Percentiles rank a stretch among this genome's conserved stretches.
phyloP scores from a whole-genome alignment of 2,113 vertebrate genomes.

The Dicerorhinus sumatrensis region DNA sequence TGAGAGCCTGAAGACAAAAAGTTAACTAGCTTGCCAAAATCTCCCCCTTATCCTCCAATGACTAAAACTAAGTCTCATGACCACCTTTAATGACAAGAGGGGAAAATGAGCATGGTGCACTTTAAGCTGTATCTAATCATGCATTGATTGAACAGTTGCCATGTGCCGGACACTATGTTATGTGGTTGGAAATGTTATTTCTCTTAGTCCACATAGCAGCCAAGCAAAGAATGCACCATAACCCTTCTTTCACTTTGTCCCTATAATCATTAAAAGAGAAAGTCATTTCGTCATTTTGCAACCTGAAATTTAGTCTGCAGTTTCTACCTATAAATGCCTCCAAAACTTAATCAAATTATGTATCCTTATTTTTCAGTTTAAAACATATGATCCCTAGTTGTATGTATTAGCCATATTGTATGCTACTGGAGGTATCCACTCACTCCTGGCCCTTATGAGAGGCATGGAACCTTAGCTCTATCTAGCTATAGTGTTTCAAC shows the following conservation, averaged over 20 bases:
- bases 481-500: not conserved
- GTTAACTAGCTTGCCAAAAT: not conserved
- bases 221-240: not conserved
- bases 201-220: not conserved
- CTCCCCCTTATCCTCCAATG: fast-evolving
- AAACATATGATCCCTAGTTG: not conserved
- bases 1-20: not conserved
- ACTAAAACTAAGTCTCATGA: not conserved
- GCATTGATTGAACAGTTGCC: not conserved
- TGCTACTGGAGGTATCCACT: not conserved
- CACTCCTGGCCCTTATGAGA: fast-evolving
- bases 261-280: not conserved
- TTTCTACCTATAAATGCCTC: not conserved
- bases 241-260: not conserved
- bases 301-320: not conserved
- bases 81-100: not conserved
- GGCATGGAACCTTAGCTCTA: not conserved
- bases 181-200: not conserved
- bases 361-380: not conserved
- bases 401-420: not conserved
- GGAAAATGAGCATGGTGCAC: not conserved
- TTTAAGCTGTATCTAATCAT: not conserved
- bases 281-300: not conserved
- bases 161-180: not conserved
- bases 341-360: not conserved